These are phyloP conservation scores for Poeciliopsis paucimaculata DNA, from an alignment of 2,797 vertebrate species.

Conservation along the genomic window DNA sequence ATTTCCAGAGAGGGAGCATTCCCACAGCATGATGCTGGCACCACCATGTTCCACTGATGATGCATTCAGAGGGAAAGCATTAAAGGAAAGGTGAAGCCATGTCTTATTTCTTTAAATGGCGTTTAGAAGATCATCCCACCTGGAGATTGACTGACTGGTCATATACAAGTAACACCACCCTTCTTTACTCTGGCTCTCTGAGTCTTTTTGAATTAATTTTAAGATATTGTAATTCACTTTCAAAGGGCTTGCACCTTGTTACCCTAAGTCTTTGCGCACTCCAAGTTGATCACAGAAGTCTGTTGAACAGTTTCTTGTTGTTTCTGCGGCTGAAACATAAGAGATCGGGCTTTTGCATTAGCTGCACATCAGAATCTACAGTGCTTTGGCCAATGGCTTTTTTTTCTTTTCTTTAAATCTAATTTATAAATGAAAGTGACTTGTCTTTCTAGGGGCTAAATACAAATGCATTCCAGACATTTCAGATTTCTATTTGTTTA, in stretches of 20 bases:
- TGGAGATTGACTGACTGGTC: not conserved
- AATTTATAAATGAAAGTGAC: not conserved
- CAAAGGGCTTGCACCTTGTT: not conserved
- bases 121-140: not conserved
- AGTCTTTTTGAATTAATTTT: not conserved
- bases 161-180: not conserved
- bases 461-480: not conserved
- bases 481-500: not conserved
- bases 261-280: not conserved
- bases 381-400: not conserved
- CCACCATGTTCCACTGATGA: not conserved
- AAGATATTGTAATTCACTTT: not conserved
- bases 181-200: not conserved
- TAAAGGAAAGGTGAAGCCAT: not conserved
- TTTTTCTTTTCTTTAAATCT: not conserved
- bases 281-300: not conserved
- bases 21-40: not conserved
- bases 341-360: too few species aligned
- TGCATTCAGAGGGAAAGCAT: not conserved
- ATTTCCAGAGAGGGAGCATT: not conserved
- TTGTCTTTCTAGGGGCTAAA: not conserved
- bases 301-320: too few species aligned
- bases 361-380: not conserved
- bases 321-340: too few species aligned
- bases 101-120: not conserved